phyloP scores from a whole-genome alignment of 1,140 invertebrate genomes.

The Arion vulgaris region DNA sequence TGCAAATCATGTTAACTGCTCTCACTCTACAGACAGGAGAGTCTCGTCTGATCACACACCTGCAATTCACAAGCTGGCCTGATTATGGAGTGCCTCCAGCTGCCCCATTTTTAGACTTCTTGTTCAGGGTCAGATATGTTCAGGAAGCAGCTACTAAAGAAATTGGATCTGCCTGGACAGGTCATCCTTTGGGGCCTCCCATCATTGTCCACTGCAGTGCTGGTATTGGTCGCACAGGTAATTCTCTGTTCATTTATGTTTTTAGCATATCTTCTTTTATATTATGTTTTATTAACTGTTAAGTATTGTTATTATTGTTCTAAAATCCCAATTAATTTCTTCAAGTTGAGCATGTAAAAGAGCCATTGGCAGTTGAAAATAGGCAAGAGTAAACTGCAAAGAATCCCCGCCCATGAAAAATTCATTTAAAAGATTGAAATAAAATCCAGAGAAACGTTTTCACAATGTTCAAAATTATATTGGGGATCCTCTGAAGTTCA shows the following conservation, averaged over 20 bases:
- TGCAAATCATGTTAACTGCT: too few species aligned
- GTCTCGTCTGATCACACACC: slow-evolving; percentile 83
- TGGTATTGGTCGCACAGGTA: slow-evolving; percentile 96
- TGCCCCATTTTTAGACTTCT: slow-evolving; percentile 85
- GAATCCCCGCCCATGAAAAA: too few species aligned
- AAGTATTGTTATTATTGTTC: too few species aligned
- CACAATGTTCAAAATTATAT: too few species aligned
- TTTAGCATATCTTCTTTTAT: background rate
- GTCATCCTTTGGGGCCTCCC: slow-evolving; percentile 82
- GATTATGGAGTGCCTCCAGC: slow-evolving; percentile 88
- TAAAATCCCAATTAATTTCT: too few species aligned
- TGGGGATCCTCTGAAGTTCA: too few species aligned
- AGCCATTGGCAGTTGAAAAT: too few species aligned
- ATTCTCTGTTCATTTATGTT: background rate
- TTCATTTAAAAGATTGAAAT: too few species aligned
- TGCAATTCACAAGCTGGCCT: slow-evolving; percentile 91
- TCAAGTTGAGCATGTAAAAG: too few species aligned
- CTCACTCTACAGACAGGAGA: slow-evolving; percentile 83
- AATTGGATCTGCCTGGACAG: slow-evolving; percentile 85
- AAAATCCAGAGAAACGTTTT: too few species aligned
- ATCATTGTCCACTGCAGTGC: slow-evolving; percentile 97
- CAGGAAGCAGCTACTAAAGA: slow-evolving; percentile 75
- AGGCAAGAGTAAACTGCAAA: too few species aligned
- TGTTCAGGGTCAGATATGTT: slow-evolving; percentile 80
- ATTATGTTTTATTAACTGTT: background rate